Conservation (phyloP, 2,113 vertebrate genomes). For the Pristiophorus japonicus region DNA sequence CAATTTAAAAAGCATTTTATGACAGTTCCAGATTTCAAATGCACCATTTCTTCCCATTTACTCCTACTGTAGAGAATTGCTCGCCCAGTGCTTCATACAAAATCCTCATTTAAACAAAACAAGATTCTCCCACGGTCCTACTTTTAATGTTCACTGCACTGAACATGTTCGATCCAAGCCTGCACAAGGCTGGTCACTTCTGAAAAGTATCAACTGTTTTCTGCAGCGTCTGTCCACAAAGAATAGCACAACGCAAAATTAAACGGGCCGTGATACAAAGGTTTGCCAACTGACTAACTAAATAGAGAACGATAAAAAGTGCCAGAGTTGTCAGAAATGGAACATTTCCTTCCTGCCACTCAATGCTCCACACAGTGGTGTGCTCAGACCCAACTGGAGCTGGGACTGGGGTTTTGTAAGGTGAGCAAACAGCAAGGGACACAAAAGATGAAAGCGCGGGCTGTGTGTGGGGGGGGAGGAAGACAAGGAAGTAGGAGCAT, state of each 20-base stretch:
- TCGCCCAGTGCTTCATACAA: background rate
- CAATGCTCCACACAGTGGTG: too few relatives aligned
- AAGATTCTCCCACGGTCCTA: background rate
- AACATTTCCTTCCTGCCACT: too few relatives aligned
- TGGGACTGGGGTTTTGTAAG: too few relatives aligned
- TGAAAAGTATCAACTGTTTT: background rate
- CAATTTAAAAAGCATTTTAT: background rate
- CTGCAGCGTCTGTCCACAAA: background rate
- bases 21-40: background rate
- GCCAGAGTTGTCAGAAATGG: too few relatives aligned
- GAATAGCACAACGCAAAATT: background rate
- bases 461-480: too few relatives aligned
- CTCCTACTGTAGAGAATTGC: background rate
- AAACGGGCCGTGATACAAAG: too few relatives aligned
- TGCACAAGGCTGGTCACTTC: background rate
- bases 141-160: background rate
- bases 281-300: too few relatives aligned
- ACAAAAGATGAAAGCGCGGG: too few relatives aligned
- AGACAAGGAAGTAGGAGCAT: too few relatives aligned
- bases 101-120: slow-evolving; percentile 5
- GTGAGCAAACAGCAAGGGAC: too few relatives aligned
- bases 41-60: background rate
- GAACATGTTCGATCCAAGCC: background rate
- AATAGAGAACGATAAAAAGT: too few relatives aligned
- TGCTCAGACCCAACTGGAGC: too few relatives aligned